Base-by-base conservation (phyloP, 2,797 vertebrate species). In the Balearica regulorum region DNA sequence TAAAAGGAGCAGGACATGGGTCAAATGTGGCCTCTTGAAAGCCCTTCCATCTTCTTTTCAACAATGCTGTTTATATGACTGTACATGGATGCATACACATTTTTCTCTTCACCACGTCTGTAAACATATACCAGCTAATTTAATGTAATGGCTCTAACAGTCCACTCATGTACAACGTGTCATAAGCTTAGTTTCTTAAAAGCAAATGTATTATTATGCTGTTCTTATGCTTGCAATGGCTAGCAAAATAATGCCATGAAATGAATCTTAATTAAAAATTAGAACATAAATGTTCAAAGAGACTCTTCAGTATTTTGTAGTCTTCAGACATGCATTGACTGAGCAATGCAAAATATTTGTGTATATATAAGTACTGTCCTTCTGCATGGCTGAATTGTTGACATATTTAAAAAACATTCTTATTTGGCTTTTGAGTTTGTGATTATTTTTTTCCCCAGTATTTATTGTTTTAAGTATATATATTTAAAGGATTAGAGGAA, bases 1-100 rank as follows among this genome's bases (percentile, higher is more conserved):
- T 9, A 66, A 46, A 57, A 71, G 11, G 51, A 80, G 20, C 39
- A 61, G 46, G 10, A 37, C 21, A 5, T 51, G 33, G 39, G 20
- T 82, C 58, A 87, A 89, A 73, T 53, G 11, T 72, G 35, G 55
- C 13, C 16, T 84, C 12, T 65, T 88, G 57, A 81, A 91, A 90
- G 21, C 37, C 22, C 7, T 66, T 94, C 26, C 28, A 13, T 65
- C 39, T 70, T 77, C 13, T 85, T 54, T 61, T 33, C 44, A 83
- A 5, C 61, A 37, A 4, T 35, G 29, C 29, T 76, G 16, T 64
- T 81, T 61, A 18, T 68, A 35, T 65, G 51, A 53, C 60, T 48
- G 3, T 53, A 11, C 39, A 17, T 51, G 49, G 68, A 49, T 18
- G 57, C 1, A 20, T 39, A 8, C 0, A 0, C 12, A 10, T 75